phyloP scores from a whole-genome alignment of 2,113 vertebrate species.

The Myotis davidii region DNA sequence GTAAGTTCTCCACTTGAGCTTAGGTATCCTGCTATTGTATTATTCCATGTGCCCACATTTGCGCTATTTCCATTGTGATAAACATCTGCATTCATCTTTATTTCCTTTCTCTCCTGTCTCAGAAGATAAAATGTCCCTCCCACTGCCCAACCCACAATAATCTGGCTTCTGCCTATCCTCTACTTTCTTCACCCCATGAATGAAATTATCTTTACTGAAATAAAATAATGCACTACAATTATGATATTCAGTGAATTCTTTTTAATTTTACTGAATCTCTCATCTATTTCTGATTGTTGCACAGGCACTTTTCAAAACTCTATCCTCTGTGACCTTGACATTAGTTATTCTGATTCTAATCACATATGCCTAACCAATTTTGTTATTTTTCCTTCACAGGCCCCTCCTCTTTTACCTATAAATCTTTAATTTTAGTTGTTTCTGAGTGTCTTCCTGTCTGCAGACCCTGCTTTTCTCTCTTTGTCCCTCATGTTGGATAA shows the following conservation, averaged over 20 bases:
- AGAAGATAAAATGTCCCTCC: constrained; percentile 48
- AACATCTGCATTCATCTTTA: constrained; percentile 58
- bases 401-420: not conserved
- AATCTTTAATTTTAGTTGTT: not conserved
- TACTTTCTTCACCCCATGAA: not conserved
- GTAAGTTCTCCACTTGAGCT: constrained; percentile 39
- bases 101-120: constrained; percentile 30
- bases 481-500: not conserved
- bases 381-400: not conserved
- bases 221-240: not conserved
- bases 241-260: not conserved
- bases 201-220: constrained; percentile 46
- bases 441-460: not conserved
- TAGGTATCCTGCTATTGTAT: constrained; percentile 49
- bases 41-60: constrained; percentile 40
- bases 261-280: not conserved
- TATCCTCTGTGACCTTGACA: not conserved
- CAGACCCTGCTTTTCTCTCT: not conserved
- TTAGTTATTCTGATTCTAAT: constrained; percentile 45
- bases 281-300: not conserved
- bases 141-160: constrained; percentile 33
- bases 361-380: not conserved
- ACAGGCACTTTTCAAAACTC: not conserved
- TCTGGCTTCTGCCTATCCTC: not conserved
- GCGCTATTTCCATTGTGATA: constrained; percentile 59